Conservation (phyloP, 2,888 invertebrate species). For the Drosophila birchii region DNA sequence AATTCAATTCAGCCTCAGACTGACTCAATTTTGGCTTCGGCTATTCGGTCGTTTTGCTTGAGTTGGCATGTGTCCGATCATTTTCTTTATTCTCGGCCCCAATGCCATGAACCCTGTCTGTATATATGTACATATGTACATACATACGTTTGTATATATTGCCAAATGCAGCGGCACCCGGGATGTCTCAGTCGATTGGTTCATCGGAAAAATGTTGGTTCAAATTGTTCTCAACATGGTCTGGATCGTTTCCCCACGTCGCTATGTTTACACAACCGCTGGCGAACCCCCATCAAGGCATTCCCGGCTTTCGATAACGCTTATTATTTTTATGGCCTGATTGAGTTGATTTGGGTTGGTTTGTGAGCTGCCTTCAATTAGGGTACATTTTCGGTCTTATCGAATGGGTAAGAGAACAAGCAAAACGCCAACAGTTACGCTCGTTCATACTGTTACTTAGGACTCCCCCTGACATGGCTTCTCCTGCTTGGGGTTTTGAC, state of each 20-base stretch:
- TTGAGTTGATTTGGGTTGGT: constrained; percentile 64
- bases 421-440: constrained; percentile 64
- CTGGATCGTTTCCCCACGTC: constrained; percentile 39
- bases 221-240: constrained; percentile 67
- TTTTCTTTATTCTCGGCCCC: constrained; percentile 16
- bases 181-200: constrained; percentile 44
- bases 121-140: neutral
- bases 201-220: constrained; percentile 58
- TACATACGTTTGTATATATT: neutral
- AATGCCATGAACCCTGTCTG: constrained; percentile 14
- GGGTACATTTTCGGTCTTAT: constrained; percentile 74
- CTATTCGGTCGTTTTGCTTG: constrained; percentile 68
- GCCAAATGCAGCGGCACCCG: constrained; percentile 45
- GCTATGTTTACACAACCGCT: constrained; percentile 2
- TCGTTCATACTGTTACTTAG: constrained; percentile 35
- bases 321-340: constrained; percentile 74
- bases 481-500: constrained; percentile 55
- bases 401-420: constrained; percentile 55
- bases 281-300: neutral
- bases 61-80: constrained; percentile 38
- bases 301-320: constrained; percentile 13
- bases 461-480: constrained; percentile 5
- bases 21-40: constrained; percentile 42
- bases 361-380: constrained; percentile 55
- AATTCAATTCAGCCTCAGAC: constrained; percentile 19